A percentile compares a stretch with the other conserved stretches of the same genome.
These are phyloP conservation scores for Diaphora mendica DNA, from an alignment of 2,888 invertebrate species.

Conservation along the genomic window DNA sequence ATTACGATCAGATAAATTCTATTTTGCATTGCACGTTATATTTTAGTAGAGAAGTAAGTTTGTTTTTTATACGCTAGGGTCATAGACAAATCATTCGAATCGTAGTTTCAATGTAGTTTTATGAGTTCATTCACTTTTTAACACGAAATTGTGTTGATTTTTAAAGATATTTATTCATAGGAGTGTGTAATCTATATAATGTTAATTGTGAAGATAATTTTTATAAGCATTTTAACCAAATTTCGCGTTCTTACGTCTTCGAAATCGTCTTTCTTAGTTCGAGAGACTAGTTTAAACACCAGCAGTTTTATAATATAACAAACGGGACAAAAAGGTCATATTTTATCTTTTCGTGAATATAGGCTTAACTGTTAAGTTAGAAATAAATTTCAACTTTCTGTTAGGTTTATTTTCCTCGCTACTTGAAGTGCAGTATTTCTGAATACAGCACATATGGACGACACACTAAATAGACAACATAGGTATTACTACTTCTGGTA, in stretches of 20 bases:
- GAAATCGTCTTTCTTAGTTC: too few relatives aligned
- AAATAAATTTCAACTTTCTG: too few relatives aligned
- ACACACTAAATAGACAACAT: too few relatives aligned
- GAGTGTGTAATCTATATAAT: not conserved
- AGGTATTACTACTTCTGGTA: too few relatives aligned
- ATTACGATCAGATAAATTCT: conserved; percentile 46
- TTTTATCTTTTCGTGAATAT: too few relatives aligned
- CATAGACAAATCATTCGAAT: conserved; percentile 47
- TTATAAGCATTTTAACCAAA: not conserved
- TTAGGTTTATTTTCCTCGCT: not conserved
- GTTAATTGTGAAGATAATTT: not conserved
- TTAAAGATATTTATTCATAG: conserved; percentile 3
- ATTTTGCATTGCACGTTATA: conserved; percentile 34
- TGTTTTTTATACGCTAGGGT: conserved; percentile 45
- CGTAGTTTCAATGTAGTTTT: conserved; percentile 36
- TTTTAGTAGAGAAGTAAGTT: conserved; percentile 12
- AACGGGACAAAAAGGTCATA: too few relatives aligned
- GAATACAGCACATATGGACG: too few relatives aligned
- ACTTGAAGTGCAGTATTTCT: too few relatives aligned
- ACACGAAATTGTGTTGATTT: not conserved
- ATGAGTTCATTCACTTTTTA: conserved; percentile 23
- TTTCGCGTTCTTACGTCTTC: not conserved
- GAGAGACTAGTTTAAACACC: too few relatives aligned
- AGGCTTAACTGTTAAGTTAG: too few relatives aligned
- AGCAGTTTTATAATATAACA: too few relatives aligned